A percentile compares a stretch with the other conserved stretches of the same genome.
These are phyloP conservation scores for Proisotoma minuta DNA, from an alignment of 2,888 invertebrate genomes.

Conservation along the genomic window DNA sequence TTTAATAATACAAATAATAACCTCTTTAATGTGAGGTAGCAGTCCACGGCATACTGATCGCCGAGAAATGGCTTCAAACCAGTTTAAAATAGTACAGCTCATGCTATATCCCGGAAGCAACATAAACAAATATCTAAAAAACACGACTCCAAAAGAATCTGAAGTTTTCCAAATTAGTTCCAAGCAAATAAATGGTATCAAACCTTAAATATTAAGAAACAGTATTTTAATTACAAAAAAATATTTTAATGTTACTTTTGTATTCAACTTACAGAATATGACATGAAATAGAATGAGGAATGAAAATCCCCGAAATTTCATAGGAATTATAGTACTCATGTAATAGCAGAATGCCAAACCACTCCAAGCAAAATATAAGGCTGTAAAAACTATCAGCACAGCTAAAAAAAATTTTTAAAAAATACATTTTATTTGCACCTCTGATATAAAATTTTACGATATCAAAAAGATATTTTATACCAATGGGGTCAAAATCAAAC, in stretches of 20 bases:
- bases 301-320: conserved; percentile 14
- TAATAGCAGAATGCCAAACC: conserved; percentile 31
- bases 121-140: conserved; percentile 9
- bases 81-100: conserved; percentile 19
- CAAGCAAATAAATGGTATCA: not conserved
- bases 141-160: not conserved
- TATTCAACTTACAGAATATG: conserved; percentile 4
- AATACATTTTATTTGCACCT: too few relatives aligned
- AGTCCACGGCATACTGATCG: not conserved
- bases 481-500: too few relatives aligned
- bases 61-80: conserved; percentile 16
- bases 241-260: too few relatives aligned
- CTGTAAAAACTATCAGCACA: conserved; percentile 3
- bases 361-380: conserved; percentile 37
- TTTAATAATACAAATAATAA: not conserved
- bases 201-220: not conserved
- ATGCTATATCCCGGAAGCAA: conserved; percentile 24
- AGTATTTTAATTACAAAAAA: not conserved
- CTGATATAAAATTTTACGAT: too few relatives aligned
- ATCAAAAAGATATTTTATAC: too few relatives aligned
- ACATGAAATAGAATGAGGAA: conserved; percentile 26
- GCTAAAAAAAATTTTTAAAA: conserved; percentile 8
- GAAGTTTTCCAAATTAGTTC: not conserved
- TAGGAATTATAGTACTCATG: conserved; percentile 20
- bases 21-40: not conserved